Conservation (phyloP, 1,140 invertebrate species). For the Drosophila azteca region DNA sequence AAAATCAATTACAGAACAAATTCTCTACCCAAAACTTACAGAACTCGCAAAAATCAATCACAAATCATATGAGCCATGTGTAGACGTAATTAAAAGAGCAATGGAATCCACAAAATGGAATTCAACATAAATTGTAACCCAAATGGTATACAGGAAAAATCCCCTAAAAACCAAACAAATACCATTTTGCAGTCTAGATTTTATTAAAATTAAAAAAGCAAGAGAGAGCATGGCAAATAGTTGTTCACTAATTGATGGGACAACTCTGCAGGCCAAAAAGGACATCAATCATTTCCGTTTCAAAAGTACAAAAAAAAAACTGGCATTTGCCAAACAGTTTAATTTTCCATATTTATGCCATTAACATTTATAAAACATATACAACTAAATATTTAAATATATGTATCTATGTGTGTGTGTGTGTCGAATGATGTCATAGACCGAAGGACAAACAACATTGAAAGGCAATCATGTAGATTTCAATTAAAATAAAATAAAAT, state of each 20-base stretch:
- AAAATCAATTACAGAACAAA: too few species aligned
- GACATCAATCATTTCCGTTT: constrained; percentile 33
- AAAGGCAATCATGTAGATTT: constrained; percentile 38
- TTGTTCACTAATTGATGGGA: constrained; percentile 19
- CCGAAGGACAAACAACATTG: constrained; percentile 26
- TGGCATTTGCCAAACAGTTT: constrained; percentile 39
- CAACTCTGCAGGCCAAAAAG: constrained; percentile 1
- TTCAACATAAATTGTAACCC: too few species aligned
- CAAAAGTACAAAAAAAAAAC: constrained; percentile 26
- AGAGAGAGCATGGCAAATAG: not conserved
- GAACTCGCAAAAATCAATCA: too few species aligned
- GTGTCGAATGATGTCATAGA: constrained; percentile 9
- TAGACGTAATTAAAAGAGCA: too few species aligned
- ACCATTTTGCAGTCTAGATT: not conserved
- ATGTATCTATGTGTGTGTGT: constrained; percentile 14
- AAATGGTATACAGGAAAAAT: not conserved
- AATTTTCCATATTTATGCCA: constrained; percentile 64
- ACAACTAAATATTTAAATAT: not conserved
- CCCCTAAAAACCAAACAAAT: too few species aligned
- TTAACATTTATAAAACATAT: constrained; percentile 59
- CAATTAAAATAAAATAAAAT: constrained; percentile 40
- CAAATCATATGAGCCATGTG: too few species aligned
- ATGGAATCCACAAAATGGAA: too few species aligned
- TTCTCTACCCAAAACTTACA: too few species aligned
- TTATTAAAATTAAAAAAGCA: not conserved